Base-by-base conservation (phyloP, 2,888 invertebrate species). In the Ischnura elegans region DNA sequence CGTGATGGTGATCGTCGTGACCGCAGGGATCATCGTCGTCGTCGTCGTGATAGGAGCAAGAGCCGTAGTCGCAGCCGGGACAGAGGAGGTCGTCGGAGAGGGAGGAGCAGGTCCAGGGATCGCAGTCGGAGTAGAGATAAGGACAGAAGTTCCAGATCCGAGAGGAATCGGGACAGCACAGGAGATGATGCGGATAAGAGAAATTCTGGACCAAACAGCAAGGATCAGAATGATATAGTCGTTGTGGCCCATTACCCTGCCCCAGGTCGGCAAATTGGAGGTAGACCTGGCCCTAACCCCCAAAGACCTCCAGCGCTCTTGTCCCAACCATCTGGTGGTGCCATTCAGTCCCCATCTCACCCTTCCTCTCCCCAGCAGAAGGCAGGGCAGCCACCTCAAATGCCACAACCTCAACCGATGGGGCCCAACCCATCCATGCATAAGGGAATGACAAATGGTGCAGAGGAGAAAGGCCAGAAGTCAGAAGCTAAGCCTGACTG, bases 1-100 rank as follows among this genome's bases (percentile, higher is more conserved):
- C 93, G 94, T 29, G 90, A 90, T 55, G 90, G 51, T 19, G 90
- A 90, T 42, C 51, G 90, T 10, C 90, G 90, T 21, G 90, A 90
- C 43, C 36, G 90, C n/a, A 76, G 93, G n/a, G 87, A 94, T 93
- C 93, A 94, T 93, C 55, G 93, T 76, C 55, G 87, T 2, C 86
- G 94, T 4, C 85, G 94, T 8, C 93, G 94, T 43, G 93, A 94
- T 94, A 94, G 94, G 94, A 94, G 55, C 42, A 55, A 94, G 93
- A 61, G 93, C 93, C 87, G 94, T 1, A 87, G 66, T 43, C 76
- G 94, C n/a, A 93, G 93, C 86, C 90, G 94, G 94, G 94, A 94
- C 94, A 94, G 84, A n/a, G 66, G 94, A 93, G 66, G 93, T 87
- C 87, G 94, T 4, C 84, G 76, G 25, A 51, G 94, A 36, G 87